A percentile compares a stretch with the other conserved stretches of the same genome.
These are phyloP conservation scores for Lagria hirta DNA, from an alignment of 2,888 invertebrate genomes.

Conservation along the genomic window DNA sequence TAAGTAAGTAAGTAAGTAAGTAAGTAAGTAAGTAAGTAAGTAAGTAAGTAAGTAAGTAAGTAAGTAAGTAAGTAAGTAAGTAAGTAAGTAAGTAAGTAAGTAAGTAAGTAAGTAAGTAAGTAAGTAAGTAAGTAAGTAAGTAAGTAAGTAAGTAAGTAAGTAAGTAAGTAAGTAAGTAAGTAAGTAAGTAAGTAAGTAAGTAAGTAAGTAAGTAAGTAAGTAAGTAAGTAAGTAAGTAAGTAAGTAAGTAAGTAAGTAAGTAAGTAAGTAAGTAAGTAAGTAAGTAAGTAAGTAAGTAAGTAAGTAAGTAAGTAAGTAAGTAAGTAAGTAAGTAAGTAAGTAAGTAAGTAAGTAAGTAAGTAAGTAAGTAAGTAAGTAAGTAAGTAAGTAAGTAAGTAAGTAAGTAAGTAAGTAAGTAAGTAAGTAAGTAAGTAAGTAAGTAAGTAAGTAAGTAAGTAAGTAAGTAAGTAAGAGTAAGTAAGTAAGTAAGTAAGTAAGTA, in stretches of 20 bases:
- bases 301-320: slow-evolving; percentile 20
- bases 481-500: slow-evolving; percentile 17
- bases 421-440: slow-evolving; percentile 20
- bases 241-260: slow-evolving; percentile 22
- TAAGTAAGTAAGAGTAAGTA: slow-evolving; percentile 19
- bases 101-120: slow-evolving; percentile 6
- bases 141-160: slow-evolving; percentile 11
- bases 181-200: slow-evolving; percentile 20
- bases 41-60: slow-evolving; percentile 6
- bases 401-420: slow-evolving; percentile 19
- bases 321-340: slow-evolving; percentile 19
- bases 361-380: slow-evolving; percentile 19
- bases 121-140: slow-evolving; percentile 6
- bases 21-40: slow-evolving; percentile 6
- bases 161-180: slow-evolving; percentile 20
- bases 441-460: slow-evolving; percentile 19
- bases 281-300: slow-evolving; percentile 19
- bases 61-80: slow-evolving; percentile 6
- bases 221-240: slow-evolving; percentile 22
- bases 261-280: slow-evolving; percentile 20
- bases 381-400: slow-evolving; percentile 20
- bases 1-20: slow-evolving; percentile 6
- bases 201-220: slow-evolving; percentile 22
- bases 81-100: slow-evolving; percentile 6
- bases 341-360: slow-evolving; percentile 20